Conservation (phyloP, 2,113 vertebrate species). For the Vidua chalybeata region DNA sequence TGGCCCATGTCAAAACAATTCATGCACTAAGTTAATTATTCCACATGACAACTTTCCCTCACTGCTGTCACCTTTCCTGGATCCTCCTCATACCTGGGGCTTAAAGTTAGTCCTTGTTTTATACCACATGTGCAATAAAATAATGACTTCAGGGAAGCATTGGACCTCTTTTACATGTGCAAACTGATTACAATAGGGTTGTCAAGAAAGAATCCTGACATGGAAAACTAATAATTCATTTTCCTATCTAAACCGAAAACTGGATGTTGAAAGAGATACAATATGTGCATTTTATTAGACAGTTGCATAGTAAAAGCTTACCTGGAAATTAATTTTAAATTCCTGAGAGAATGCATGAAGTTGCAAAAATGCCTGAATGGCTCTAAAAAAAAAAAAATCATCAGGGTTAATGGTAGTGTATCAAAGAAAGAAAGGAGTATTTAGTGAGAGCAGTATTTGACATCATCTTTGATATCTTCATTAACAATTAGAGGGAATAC, state of each 20-base stretch:
- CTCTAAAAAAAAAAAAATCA: background rate
- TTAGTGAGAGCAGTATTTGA: background rate
- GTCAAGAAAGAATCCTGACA: background rate
- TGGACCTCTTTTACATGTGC: background rate
- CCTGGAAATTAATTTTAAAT: conserved; percentile 9
- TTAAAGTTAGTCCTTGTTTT: background rate
- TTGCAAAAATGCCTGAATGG: background rate
- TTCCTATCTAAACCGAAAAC: background rate
- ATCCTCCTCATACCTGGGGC: background rate
- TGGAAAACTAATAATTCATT: background rate
- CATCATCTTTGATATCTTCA: background rate
- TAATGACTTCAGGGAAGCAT: background rate
- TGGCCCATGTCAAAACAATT: background rate
- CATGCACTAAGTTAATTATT: background rate
- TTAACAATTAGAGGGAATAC: background rate
- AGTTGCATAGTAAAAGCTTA: background rate
- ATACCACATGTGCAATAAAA: background rate
- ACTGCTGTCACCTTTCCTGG: background rate
- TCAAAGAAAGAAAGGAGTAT: background rate
- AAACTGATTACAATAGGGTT: background rate
- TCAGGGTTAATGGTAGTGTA: background rate
- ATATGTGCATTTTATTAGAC: background rate
- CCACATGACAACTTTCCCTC: background rate
- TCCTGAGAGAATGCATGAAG: background rate
- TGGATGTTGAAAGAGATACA: background rate